Conservation (phyloP, 2,113 vertebrate genomes). For the Motacilla tschutschensis region DNA sequence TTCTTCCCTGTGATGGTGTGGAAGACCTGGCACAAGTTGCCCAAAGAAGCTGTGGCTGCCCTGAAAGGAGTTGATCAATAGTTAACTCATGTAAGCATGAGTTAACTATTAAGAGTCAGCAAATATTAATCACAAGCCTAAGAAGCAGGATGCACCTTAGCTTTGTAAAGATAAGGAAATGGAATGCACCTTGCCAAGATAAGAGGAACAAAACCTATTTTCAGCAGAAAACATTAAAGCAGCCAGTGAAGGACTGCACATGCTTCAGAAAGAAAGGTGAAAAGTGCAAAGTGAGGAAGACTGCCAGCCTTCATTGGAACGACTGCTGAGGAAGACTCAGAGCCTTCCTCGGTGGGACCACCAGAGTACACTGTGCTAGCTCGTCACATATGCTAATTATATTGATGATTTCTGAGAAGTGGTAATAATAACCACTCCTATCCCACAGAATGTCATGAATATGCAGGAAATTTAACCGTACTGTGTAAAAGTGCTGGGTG, state of each 20-base stretch:
- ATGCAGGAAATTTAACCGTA: not conserved
- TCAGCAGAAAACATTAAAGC: not conserved
- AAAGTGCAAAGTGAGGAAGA: not conserved
- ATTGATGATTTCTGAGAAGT: not conserved
- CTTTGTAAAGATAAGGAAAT: not conserved
- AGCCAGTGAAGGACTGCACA: not conserved
- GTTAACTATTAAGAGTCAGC: not conserved
- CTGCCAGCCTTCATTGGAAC: not conserved
- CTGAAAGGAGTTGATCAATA: not conserved
- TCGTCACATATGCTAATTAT: not conserved
- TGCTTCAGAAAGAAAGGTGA: not conserved
- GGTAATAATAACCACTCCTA: not conserved
- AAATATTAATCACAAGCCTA: not conserved
- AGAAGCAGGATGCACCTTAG: not conserved
- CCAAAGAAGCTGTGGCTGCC: not conserved
- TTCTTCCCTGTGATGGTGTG: not conserved
- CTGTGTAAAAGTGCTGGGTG: not conserved
- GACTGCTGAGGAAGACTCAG: fast-evolving
- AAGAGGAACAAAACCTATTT: not conserved
- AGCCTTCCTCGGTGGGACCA: not conserved
- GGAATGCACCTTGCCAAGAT: not conserved
- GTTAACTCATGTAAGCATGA: not conserved
- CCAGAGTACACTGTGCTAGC: not conserved
- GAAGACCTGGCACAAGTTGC: not conserved
- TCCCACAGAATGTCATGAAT: not conserved